Conservation (phyloP, 2,888 invertebrate genomes). For the Caenorhabditis sp. region DNA sequence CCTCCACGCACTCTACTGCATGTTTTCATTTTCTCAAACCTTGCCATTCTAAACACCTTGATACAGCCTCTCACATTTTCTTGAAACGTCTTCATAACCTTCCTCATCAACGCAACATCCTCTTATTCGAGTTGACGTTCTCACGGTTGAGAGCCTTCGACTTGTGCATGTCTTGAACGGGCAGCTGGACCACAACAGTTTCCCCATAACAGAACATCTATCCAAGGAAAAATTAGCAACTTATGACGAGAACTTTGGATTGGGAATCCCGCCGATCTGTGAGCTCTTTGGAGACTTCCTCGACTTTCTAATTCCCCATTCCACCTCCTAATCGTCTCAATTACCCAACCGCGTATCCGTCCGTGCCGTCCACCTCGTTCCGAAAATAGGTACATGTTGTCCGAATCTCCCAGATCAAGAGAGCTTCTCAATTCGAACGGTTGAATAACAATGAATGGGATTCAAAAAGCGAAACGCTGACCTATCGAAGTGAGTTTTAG, state of each 20-base stretch:
- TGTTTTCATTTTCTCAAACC: conserved; percentile 19
- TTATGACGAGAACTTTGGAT: conserved; percentile 3
- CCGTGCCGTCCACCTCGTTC: conserved; percentile 16
- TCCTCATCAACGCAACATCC: conserved; percentile 16
- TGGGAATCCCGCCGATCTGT: conserved; percentile 5
- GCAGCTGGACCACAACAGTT: background rate
- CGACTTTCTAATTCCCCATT: conserved; percentile 27
- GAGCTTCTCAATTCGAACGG: background rate
- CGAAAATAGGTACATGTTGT: conserved; percentile 31
- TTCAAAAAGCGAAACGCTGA: conserved; percentile 10
- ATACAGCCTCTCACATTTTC: conserved; percentile 24
- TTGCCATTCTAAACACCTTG: background rate
- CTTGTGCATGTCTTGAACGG: conserved; percentile 35
- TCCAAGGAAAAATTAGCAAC: conserved; percentile 1
- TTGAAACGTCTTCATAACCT: conserved; percentile 4
- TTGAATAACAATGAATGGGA: too few relatives aligned
- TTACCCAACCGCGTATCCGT: conserved; percentile 16
- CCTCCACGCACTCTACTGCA: background rate
- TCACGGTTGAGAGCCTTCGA: conserved; percentile 45
- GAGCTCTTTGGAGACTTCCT: conserved; percentile 38
- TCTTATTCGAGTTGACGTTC: conserved; percentile 50
- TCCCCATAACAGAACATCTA: conserved; percentile 16
- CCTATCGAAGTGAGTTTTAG: conserved; percentile 20
- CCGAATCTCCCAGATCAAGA: background rate
- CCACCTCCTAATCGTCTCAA: conserved; percentile 55